Percentiles rank a stretch among this genome's conserved stretches.
phyloP scores from a whole-genome alignment of 2,797 vertebrate genomes.

The Pelodytes ibericus region DNA sequence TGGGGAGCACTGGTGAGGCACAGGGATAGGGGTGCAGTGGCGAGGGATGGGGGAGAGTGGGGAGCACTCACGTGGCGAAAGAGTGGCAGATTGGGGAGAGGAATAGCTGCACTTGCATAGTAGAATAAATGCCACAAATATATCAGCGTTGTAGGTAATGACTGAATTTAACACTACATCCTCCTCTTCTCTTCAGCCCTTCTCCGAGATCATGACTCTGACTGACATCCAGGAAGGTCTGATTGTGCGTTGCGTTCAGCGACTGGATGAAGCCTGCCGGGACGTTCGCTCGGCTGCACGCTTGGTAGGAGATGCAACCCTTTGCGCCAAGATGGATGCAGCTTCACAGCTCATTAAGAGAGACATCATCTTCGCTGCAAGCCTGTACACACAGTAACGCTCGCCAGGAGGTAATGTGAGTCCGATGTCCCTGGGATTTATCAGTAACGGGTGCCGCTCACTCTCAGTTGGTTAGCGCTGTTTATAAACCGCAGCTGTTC shows the following conservation, averaged over 20 bases:
- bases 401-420: background rate
- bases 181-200: constrained; percentile 72
- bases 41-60: background rate
- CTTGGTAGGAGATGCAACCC: constrained; percentile 87
- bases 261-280: constrained; percentile 89
- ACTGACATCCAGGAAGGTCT: constrained; percentile 90
- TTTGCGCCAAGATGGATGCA: constrained; percentile 90
- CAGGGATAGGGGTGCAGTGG: too few relatives aligned
- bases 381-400: constrained; percentile 88
- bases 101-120: background rate
- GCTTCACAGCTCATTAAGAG: constrained; percentile 86
- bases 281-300: constrained; percentile 87
- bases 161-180: background rate
- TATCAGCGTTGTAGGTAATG: too few relatives aligned
- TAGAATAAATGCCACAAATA: too few relatives aligned
- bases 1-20: too few relatives aligned
- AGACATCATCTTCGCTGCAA: constrained; percentile 92
- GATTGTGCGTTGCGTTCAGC: constrained; percentile 90
- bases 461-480: too few relatives aligned
- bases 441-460: too few relatives aligned
- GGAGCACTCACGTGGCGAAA: too few relatives aligned
- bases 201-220: constrained; percentile 84
- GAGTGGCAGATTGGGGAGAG: too few relatives aligned
- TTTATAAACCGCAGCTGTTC: too few relatives aligned
- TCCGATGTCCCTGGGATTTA: too few relatives aligned